Percentiles rank a stretch among this genome's conserved stretches.
Evolutionary conservation across 2,113 vertebrate genomes (phyloP).

Genomic region (Danionella cerebrum): DNA sequence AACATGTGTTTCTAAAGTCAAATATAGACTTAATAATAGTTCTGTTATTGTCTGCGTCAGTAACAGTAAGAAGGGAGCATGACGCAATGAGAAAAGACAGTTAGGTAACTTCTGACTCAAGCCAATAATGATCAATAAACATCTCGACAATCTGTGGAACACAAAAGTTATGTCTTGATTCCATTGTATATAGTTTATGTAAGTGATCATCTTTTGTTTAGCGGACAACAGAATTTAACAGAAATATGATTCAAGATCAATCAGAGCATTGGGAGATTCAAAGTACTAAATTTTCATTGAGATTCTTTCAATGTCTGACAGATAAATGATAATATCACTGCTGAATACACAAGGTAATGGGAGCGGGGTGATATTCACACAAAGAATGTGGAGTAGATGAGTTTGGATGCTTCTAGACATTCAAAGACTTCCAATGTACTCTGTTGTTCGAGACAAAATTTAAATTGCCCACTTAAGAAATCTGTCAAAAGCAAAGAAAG

Average conservation of each 20-base stretch:
- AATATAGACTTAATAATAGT: too few relatives aligned
- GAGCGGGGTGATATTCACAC: neutral
- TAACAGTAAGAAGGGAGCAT: too few relatives aligned
- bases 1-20: too few relatives aligned
- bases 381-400: neutral
- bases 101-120: too few relatives aligned
- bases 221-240: too few relatives aligned
- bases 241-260: neutral
- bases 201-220: too few relatives aligned
- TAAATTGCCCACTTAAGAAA: neutral
- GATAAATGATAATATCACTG: conserved; percentile 20
- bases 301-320: neutral
- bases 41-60: too few relatives aligned
- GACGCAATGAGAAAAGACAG: too few relatives aligned
- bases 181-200: too few relatives aligned
- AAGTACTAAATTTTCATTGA: neutral
- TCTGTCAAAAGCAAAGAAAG: neutral
- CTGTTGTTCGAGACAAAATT: neutral
- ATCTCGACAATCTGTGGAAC: too few relatives aligned
- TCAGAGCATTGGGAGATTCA: neutral
- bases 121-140: too few relatives aligned
- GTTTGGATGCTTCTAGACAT: neutral
- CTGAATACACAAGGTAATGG: neutral
- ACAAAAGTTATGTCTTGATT: too few relatives aligned
- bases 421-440: neutral